Evolutionary conservation across 1,140 invertebrate species (phyloP), one percentile per base, ranked within the genome.

Genomic region (Drosophila santomea): DNA sequence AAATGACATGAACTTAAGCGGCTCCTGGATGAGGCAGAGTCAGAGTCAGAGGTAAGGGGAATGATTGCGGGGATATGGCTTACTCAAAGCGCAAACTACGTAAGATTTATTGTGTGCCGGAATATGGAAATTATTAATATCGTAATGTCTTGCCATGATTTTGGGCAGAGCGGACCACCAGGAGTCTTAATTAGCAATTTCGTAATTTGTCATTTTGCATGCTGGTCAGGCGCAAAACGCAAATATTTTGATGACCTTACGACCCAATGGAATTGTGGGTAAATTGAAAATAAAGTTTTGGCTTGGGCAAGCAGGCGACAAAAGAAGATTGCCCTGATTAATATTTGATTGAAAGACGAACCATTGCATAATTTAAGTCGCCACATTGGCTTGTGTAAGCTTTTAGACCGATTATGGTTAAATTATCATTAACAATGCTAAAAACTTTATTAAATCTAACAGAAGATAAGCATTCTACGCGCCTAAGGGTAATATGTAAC

Each of bases 1-100:
- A 89, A 89, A 90, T 89, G 84, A 89, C 84, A 89, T 89, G 77
- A 89, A 89, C 84, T 89, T 89, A 89, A 89, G 80, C 85, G 85
- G 74, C 80, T 72, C 51, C 68, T 48, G 43, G 45, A n/a, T 48
- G 45, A 32, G 52, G 47, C 43, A 47, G 11, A 4, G 4, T 0
- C 4, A 4, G 57, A 43, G 57, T 35, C 32, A 20, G 35, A 17
- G 17, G 17, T 17, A 17, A 17, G 14, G 11, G 8, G 20, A n/a
- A 15, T 43, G 51, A 47, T 7, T 32, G 5, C 23, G 14, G n/a
- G 7, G 23, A 23, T 8, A 4, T 14, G 35, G 43, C 36, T 44
- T 43, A 32, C 43, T 48, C 51, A 51, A 71, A 32, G 44, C 41
- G 44, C 50, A 56, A 39, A 36, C 55, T 75, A 17, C 39, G 36